Conservation (phyloP, 2,113 vertebrate species). For the Varanus salvator region DNA sequence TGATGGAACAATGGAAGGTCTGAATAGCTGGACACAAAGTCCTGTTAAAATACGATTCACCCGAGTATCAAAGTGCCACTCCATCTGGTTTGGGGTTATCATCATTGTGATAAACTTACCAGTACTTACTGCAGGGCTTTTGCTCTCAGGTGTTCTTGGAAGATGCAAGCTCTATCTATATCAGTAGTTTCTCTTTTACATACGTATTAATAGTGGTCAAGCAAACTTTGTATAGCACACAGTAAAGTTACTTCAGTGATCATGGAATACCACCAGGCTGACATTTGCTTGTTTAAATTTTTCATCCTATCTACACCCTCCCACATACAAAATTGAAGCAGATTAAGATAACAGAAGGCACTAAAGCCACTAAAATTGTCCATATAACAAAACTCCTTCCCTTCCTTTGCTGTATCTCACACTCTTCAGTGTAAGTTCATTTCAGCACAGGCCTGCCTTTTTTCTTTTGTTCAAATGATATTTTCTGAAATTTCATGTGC, state of each 20-base stretch:
- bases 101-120: background rate
- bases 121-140: background rate
- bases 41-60: background rate
- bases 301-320: background rate
- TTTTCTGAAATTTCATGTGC: background rate
- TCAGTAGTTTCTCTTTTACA: background rate
- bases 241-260: background rate
- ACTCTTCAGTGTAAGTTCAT: background rate
- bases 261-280: background rate
- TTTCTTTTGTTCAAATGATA: background rate
- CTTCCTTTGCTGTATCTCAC: background rate
- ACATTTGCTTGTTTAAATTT: background rate
- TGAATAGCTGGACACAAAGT: background rate
- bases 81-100: background rate
- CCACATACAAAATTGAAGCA: background rate
- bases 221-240: background rate
- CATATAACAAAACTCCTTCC: no score
- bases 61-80: no score
- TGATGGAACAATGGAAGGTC: background rate
- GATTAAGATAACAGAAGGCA: background rate
- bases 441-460: background rate
- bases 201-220: background rate
- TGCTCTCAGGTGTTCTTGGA: background rate
- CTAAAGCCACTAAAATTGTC: background rate
- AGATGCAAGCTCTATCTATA: background rate